Evolutionary conservation across 2,888 invertebrate species (phyloP), one percentile per base, ranked within the genome.

Genomic region (Eupithecia pulchellata): DNA sequence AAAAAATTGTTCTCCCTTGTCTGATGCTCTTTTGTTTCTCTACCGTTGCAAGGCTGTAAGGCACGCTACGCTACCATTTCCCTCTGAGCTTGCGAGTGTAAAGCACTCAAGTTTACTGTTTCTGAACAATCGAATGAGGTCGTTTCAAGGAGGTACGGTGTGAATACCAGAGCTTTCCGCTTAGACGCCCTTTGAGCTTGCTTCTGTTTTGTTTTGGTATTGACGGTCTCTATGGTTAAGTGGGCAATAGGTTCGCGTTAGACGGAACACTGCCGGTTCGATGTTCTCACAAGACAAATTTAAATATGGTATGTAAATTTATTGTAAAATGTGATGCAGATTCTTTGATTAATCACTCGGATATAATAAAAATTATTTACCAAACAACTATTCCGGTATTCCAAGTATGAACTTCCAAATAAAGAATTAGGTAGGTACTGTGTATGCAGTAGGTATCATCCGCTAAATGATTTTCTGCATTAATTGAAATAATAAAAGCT

Each of bases 91-190:
- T 47, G 47, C 52, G 34, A 58, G 60, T 34, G 58, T 30, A n/a
- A 20, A 58, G 57, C 66, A 57, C 68, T 72, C 20, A 47, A 70
- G 58, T 58, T 65, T 55, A 69, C 69, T 69, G 69, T 74, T 74
- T 57, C 47, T 3, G 64, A 74, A 75, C 74, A 72, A 69, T 67
- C 64, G 34, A 68, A 69, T 65, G 66, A 71, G 72, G 68, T 70
- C 68, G 58, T 64, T 36, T n/a, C 11, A 32, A 32, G n/a, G n/a
- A 30, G 30, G 8, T 8, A 30, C 4, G 60, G 30, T 52, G 30
- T 52, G 52, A 52, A 52, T 52, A 52, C 4, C 52, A 52, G 20
- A 52, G 20, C 25, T 20, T 52, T 20, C 3, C 9, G 20, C 52
- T 52, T 52, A 25, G 52, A 52, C 1, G 52, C 52, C 52, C 25